phyloP scores from a whole-genome alignment of 2,113 vertebrate species.

The Fregata magnificens region DNA sequence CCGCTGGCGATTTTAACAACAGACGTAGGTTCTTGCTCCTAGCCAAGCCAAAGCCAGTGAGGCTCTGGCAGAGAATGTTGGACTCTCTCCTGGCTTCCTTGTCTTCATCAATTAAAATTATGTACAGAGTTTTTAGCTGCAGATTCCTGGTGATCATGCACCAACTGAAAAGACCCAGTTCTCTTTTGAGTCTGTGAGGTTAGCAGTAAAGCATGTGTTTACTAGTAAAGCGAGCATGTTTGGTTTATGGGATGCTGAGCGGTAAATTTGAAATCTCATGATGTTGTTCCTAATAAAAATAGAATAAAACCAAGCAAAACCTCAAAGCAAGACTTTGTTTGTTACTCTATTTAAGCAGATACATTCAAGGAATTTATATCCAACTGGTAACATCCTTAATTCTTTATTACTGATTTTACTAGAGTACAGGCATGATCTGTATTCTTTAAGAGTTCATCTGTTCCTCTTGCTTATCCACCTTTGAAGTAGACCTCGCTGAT shows the following conservation, averaged over 20 bases:
- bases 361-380: background rate
- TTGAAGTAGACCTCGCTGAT: slow-evolving; percentile 39
- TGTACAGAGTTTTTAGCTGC: background rate
- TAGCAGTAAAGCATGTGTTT: background rate
- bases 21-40: background rate
- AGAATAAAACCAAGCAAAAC: background rate
- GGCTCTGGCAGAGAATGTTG: background rate
- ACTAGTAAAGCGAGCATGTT: background rate
- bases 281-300: background rate
- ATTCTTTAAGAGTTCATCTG: slow-evolving; percentile 38
- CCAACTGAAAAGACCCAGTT: background rate
- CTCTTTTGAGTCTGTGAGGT: background rate
- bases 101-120: background rate
- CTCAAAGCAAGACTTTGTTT: slow-evolving; percentile 16
- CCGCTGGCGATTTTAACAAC: background rate
- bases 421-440: slow-evolving; percentile 12
- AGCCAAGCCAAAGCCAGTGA: background rate
- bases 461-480: slow-evolving; percentile 32
- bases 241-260: background rate
- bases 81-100: background rate
- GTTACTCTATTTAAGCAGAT: slow-evolving; percentile 6
- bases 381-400: slow-evolving; percentile 19
- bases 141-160: background rate
- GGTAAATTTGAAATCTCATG: background rate
- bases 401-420: slow-evolving; percentile 30